Evolutionary conservation across 2,888 invertebrate species (phyloP).

Genomic region (Trissolcus japonicus): DNA sequence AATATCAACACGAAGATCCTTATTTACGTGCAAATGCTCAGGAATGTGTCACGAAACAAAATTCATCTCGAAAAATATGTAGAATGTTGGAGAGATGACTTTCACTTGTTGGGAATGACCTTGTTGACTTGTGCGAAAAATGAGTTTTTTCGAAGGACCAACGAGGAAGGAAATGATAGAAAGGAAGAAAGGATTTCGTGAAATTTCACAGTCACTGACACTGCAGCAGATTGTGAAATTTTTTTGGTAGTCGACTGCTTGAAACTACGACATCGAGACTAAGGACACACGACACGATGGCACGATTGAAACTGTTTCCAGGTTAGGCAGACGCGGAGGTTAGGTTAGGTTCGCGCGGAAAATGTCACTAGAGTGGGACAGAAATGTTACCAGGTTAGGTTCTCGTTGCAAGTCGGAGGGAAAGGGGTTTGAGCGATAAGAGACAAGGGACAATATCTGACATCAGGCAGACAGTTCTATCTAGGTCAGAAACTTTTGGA

Average conservation of each 20-base stretch:
- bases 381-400: too few relatives aligned
- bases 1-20: neutral
- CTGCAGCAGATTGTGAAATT: constrained; percentile 75
- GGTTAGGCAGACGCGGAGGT: neutral
- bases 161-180: constrained; percentile 1
- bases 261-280: constrained; percentile 18
- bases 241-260: neutral
- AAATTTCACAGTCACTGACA: constrained; percentile 74
- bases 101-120: constrained; percentile 59
- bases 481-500: too few relatives aligned
- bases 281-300: constrained; percentile 3
- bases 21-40: neutral
- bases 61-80: constrained; percentile 15
- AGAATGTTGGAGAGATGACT: constrained; percentile 65
- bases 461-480: too few relatives aligned
- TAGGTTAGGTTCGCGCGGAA: neutral
- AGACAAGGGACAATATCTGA: too few relatives aligned
- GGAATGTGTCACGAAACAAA: constrained; percentile 61
- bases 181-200: constrained; percentile 4
- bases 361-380: neutral
- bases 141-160: neutral
- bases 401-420: too few relatives aligned
- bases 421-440: too few relatives aligned
- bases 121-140: neutral
- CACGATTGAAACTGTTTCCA: constrained; percentile 7